These are phyloP conservation scores for Oasisia sp. DNA, from an alignment of 2,888 invertebrate genomes.

Conservation along the genomic window DNA sequence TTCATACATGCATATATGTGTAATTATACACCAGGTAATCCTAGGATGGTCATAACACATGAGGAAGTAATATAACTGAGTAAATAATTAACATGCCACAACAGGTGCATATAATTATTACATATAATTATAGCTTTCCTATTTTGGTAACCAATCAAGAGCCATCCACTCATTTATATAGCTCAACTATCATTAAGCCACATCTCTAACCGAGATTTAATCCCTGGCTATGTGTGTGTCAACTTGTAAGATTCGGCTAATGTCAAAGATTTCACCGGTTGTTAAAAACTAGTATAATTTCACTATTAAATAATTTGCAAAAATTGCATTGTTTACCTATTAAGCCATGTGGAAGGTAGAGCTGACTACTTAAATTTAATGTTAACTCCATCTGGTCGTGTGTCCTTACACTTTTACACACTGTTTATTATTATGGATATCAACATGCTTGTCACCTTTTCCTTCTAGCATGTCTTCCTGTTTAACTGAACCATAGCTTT, in stretches of 20 bases:
- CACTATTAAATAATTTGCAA: neutral
- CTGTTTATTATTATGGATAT: neutral
- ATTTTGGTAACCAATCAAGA: neutral
- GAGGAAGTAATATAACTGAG: neutral
- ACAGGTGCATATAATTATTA: too few species aligned
- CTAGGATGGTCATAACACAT: neutral
- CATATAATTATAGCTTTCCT: too few species aligned
- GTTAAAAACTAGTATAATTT: neutral
- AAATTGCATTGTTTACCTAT: neutral
- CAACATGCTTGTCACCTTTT: neutral
- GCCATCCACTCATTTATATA: neutral
- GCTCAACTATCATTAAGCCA: neutral
- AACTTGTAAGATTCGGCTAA: neutral
- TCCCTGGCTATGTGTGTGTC: neutral
- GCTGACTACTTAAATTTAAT: neutral
- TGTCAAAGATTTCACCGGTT: neutral
- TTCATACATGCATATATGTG: too few species aligned
- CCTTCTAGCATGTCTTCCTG: neutral
- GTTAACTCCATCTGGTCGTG: neutral
- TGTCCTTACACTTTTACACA: neutral
- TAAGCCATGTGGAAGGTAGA: neutral
- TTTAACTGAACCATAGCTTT: neutral
- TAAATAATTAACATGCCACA: too few species aligned
- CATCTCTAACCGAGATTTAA: neutral
- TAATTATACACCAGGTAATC: too few species aligned